phyloP scores from a whole-genome alignment of 2,888 invertebrate species.

The Ochlodes sylvanus region DNA sequence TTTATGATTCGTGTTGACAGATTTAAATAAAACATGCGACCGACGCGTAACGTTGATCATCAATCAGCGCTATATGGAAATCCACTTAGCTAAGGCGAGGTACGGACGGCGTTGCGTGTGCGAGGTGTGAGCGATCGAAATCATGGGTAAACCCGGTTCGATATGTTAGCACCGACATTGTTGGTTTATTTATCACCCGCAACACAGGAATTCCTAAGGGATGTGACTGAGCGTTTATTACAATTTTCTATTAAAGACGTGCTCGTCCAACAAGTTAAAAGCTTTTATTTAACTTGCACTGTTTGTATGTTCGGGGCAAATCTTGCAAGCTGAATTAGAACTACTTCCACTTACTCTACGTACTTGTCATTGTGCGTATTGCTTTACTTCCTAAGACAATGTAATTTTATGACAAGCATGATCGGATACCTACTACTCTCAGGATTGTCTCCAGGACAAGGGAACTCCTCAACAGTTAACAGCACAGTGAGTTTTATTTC shows the following conservation, averaged over 20 bases:
- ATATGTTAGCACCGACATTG: slow-evolving; percentile 17
- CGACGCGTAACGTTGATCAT: slow-evolving; percentile 51
- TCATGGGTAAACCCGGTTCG: slow-evolving; percentile 26
- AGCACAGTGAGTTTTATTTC: too few species aligned
- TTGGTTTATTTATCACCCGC: background rate
- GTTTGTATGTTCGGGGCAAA: too few species aligned
- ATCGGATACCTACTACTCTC: too few species aligned
- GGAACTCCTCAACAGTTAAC: too few species aligned
- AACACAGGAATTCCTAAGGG: background rate
- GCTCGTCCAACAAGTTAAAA: background rate
- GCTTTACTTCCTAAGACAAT: too few species aligned
- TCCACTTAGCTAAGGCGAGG: slow-evolving; percentile 48
- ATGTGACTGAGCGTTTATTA: slow-evolving; percentile 3
- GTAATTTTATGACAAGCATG: too few species aligned
- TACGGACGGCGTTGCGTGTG: slow-evolving; percentile 30
- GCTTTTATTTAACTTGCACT: too few species aligned
- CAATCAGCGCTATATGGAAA: slow-evolving; percentile 55
- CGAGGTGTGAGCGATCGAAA: slow-evolving; percentile 33
- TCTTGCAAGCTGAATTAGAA: too few species aligned
- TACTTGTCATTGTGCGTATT: too few species aligned
- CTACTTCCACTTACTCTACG: too few species aligned
- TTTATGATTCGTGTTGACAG: slow-evolving; percentile 8
- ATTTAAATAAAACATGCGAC: slow-evolving; percentile 11
- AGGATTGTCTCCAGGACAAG: too few species aligned
- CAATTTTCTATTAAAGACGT: background rate